A percentile compares a stretch with the other conserved stretches of the same genome.
phyloP scores from a whole-genome alignment of 2,888 invertebrate genomes.

The Drosophila niveifrons region DNA sequence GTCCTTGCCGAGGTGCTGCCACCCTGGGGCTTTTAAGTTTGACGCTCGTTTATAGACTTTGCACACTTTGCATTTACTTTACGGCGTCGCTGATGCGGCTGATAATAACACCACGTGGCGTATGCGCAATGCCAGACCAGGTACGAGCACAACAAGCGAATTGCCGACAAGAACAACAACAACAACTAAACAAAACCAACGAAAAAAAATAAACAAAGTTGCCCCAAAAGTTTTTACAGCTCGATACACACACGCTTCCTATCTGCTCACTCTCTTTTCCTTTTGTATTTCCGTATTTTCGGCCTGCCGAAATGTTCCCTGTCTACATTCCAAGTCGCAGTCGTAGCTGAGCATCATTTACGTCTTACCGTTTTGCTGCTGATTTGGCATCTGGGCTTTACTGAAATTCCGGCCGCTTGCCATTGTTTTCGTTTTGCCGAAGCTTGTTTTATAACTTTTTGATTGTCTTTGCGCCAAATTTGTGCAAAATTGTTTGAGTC shows the following conservation, averaged over 20 bases:
- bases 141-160: slow-evolving; percentile 35
- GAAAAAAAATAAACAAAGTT: slow-evolving; percentile 52
- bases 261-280: not conserved
- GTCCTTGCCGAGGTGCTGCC: slow-evolving; percentile 61
- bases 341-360: slow-evolving; percentile 50
- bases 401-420: slow-evolving; percentile 33
- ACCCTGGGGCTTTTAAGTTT: slow-evolving; percentile 79
- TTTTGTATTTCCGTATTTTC: not conserved
- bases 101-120: slow-evolving; percentile 75
- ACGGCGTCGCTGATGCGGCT: slow-evolving; percentile 74
- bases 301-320: slow-evolving; percentile 22
- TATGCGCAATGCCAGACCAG: slow-evolving; percentile 61
- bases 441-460: slow-evolving; percentile 82
- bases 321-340: slow-evolving; percentile 6
- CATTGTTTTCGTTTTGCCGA: slow-evolving; percentile 66
- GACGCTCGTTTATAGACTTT: slow-evolving; percentile 79
- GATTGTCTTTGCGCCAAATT: slow-evolving; percentile 82
- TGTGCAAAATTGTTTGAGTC: slow-evolving; percentile 70
- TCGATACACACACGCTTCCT: slow-evolving; percentile 65
- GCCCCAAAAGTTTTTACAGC: slow-evolving; percentile 71
- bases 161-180: slow-evolving; percentile 4
- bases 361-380: slow-evolving; percentile 28
- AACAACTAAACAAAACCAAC: too few relatives aligned
- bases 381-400: slow-evolving; percentile 54
- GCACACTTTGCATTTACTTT: slow-evolving; percentile 79